Evolutionary conservation across 2,113 vertebrate species (phyloP).

Genomic region (Felis catus): DNA sequence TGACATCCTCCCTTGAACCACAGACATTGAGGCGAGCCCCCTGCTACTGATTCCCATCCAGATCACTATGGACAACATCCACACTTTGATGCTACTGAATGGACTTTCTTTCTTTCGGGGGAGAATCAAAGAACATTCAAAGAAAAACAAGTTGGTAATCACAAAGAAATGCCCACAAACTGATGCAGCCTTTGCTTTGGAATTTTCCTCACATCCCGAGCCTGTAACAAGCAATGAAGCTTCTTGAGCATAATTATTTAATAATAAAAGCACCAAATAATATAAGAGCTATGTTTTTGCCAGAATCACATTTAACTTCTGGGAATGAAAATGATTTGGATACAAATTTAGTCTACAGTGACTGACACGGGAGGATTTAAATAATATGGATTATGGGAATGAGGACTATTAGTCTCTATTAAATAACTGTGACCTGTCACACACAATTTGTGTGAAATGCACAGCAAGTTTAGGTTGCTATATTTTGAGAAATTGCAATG

Average conservation of each 20-base stretch:
- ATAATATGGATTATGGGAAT: not conserved
- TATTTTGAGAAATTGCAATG: not conserved
- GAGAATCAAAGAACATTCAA: conserved; percentile 73
- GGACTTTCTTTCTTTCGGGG: conserved; percentile 55
- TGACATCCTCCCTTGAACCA: conserved; percentile 81
- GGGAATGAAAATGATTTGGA: conserved; percentile 7
- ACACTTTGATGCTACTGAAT: conserved; percentile 80
- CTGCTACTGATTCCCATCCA: conserved; percentile 58
- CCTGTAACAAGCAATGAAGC: not conserved
- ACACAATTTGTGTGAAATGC: not conserved
- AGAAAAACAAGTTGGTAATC: conserved; percentile 56
- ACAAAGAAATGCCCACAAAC: conserved; percentile 31
- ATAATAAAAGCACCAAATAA: conserved; percentile 53
- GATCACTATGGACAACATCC: conserved; percentile 55
- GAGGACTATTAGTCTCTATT: not conserved
- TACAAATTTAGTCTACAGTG: conserved; percentile 35
- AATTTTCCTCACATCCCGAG: conserved; percentile 44
- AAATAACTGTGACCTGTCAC: conserved; percentile 8
- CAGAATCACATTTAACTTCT: conserved; percentile 49
- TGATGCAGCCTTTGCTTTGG: conserved; percentile 7
- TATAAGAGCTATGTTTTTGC: conserved; percentile 54
- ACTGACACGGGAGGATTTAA: not conserved
- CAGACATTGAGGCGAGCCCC: conserved; percentile 31
- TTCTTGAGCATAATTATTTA: conserved; percentile 61
- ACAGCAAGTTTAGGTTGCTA: not conserved